Percentiles rank a stretch among this genome's conserved stretches.
Evolutionary conservation across 2,797 vertebrate species (phyloP).

Genomic region (Rhincodon typus): DNA sequence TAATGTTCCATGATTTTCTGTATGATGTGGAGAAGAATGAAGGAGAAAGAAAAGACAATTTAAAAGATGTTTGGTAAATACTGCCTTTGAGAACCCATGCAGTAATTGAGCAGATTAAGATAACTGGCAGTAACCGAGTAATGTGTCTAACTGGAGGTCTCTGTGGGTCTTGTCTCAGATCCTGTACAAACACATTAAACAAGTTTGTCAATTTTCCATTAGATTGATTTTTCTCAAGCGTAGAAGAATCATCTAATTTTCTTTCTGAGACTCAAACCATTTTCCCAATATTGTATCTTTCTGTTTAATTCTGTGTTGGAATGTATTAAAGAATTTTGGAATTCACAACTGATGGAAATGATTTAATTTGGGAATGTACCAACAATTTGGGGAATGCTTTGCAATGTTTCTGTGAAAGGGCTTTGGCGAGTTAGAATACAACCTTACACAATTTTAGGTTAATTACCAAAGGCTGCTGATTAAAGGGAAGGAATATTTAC

Average conservation of each 20-base stretch:
- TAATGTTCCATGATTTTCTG: neutral
- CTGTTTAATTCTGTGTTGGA: slow-evolving; percentile 59
- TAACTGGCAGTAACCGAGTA: slow-evolving; percentile 56
- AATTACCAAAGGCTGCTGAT: neutral
- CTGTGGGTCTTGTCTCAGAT: slow-evolving; percentile 61
- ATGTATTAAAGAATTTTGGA: slow-evolving; percentile 53
- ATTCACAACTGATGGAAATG: neutral
- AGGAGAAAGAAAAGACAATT: slow-evolving; percentile 61
- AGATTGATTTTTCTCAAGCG: slow-evolving; percentile 70
- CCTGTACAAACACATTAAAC: slow-evolving; percentile 62
- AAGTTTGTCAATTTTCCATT: slow-evolving; percentile 72
- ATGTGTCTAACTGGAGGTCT: slow-evolving; percentile 59
- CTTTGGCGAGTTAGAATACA: neutral
- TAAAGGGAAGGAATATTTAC: neutral
- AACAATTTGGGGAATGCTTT: neutral
- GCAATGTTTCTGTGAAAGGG: neutral
- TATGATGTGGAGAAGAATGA: too few relatives aligned
- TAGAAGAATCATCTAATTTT: slow-evolving; percentile 62
- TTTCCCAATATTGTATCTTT: slow-evolving; percentile 61
- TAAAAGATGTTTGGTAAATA: slow-evolving; percentile 63
- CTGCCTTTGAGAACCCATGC: slow-evolving; percentile 55
- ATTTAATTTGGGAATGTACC: neutral
- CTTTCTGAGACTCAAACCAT: slow-evolving; percentile 54
- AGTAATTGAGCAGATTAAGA: slow-evolving; percentile 64
- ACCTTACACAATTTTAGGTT: neutral